phyloP scores from a whole-genome alignment of 2,797 vertebrate species.

The Micropoecilia bifurca region DNA sequence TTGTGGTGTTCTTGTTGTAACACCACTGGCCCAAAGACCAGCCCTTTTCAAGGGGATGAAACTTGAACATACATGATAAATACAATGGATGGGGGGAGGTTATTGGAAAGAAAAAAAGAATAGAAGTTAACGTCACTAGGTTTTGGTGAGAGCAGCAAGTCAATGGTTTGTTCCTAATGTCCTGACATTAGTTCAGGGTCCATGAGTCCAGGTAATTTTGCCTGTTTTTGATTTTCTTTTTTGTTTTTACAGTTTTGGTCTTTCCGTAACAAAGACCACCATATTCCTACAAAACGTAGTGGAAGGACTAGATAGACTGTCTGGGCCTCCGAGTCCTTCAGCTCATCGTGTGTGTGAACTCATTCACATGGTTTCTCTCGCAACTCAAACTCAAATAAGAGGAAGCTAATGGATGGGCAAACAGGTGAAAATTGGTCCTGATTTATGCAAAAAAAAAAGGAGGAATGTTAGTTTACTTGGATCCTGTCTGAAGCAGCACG shows the following conservation, averaged over 20 bases:
- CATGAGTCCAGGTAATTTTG: background rate
- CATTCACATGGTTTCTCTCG: background rate
- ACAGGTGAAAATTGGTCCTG: background rate
- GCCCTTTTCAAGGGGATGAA: background rate
- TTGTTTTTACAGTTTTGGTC: background rate
- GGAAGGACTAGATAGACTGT: background rate
- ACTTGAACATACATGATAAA: background rate
- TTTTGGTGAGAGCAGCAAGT: background rate
- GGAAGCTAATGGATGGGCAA: background rate
- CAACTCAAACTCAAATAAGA: background rate
- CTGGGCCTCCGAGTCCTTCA: background rate
- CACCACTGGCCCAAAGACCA: background rate
- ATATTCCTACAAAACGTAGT: background rate
- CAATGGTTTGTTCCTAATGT: background rate
- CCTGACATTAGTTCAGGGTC: background rate
- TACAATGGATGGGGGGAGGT: too few relatives aligned
- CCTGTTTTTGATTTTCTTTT: background rate
- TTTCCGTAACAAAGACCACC: background rate
- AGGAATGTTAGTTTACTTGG: background rate
- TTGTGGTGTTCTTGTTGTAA: background rate
- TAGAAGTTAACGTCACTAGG: background rate
- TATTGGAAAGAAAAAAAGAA: background rate
- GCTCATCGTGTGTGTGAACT: background rate
- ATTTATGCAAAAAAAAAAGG: background rate
- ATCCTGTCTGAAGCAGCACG: background rate